These are phyloP conservation scores for Phyto melanocephala DNA, from an alignment of 2,888 invertebrate species.

Conservation along the genomic window DNA sequence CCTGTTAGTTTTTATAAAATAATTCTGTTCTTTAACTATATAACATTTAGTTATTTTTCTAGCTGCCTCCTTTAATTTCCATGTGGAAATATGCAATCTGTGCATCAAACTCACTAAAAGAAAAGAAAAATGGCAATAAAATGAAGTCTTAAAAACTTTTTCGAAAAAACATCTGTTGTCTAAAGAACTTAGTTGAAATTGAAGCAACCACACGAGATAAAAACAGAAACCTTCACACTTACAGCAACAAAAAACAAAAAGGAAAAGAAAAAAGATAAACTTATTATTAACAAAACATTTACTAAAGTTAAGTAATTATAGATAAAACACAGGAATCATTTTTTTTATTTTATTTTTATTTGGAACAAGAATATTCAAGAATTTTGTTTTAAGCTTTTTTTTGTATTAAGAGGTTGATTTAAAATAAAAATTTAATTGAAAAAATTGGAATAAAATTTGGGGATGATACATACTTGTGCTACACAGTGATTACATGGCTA, in stretches of 20 bases:
- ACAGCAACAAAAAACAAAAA: neutral
- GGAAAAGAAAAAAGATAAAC: constrained; percentile 10
- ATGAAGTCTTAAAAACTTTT: constrained; percentile 28
- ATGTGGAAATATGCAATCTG: constrained; percentile 34
- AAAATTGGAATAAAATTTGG: too few relatives aligned
- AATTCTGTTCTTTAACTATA: neutral
- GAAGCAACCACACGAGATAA: neutral
- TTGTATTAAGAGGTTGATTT: too few relatives aligned
- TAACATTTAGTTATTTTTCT: constrained; percentile 33
- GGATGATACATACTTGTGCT: too few relatives aligned
- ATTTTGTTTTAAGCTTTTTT: too few relatives aligned
- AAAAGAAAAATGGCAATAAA: neutral
- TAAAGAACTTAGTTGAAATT: constrained; percentile 27
- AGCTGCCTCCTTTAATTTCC: neutral
- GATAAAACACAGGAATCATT: constrained; percentile 4
- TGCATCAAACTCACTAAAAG: constrained; percentile 31
- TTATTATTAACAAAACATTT: constrained; percentile 43
- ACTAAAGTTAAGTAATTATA: constrained; percentile 49
- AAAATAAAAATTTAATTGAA: too few relatives aligned
- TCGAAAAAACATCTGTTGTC: constrained; percentile 47
- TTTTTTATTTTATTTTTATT: too few relatives aligned
- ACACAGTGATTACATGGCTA: too few relatives aligned
- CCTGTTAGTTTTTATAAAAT: neutral
- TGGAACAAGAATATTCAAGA: neutral
- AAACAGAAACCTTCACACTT: neutral